Evolutionary conservation across 2,113 vertebrate genomes (phyloP), one percentile per base, ranked within the genome.

Genomic region (Tangachromis dhanisi): DNA sequence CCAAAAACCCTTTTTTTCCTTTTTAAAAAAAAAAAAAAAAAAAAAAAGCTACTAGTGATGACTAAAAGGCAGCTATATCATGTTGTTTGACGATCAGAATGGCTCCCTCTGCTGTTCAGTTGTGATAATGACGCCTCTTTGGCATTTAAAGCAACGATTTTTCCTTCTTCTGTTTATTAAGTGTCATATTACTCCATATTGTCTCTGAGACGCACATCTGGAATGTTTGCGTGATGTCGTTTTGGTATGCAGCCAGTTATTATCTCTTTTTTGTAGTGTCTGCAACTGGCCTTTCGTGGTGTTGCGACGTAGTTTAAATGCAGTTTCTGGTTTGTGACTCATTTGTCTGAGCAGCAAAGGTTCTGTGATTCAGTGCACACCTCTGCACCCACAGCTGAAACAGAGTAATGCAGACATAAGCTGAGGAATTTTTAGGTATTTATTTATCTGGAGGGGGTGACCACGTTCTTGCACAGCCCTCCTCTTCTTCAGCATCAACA

Each of bases 31-130:
- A 6, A n/a, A 7, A 7, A 12, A 21, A 11, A 11, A 21, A 4
- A 2, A 4, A 26, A 8, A 24, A 4, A 5, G 5, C 10, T 17
- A 9, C 47, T 9, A 8, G 7, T 80, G n/a, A 84, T 29, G n/a
- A 68, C 6, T 76, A 9, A 33, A 57, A 11, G 11, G 7, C 19
- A 49, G 80, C 19, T 26, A 21, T 42, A 21, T 14, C 35, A 49
- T 19, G 11, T 24, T 21, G 31, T 35, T 86, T 83, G 6, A 17
- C 35, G 10, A 51, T 84, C 83, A 80, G 66, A 61, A 12, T 42
- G 53, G 54, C 88, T 63, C 93, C 93, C 92, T 80, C 95, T 92
- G 85, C 91, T 94, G 95, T 17, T 85, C 31, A 29, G 80, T 81
- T 54, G 3, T 4, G 35, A 55, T 17, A 90, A 10, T 17, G 21